A percentile compares a stretch with the other conserved stretches of the same genome.
Conservation (phyloP, 1,140 invertebrate genomes). For the Heliothis virescens region DNA sequence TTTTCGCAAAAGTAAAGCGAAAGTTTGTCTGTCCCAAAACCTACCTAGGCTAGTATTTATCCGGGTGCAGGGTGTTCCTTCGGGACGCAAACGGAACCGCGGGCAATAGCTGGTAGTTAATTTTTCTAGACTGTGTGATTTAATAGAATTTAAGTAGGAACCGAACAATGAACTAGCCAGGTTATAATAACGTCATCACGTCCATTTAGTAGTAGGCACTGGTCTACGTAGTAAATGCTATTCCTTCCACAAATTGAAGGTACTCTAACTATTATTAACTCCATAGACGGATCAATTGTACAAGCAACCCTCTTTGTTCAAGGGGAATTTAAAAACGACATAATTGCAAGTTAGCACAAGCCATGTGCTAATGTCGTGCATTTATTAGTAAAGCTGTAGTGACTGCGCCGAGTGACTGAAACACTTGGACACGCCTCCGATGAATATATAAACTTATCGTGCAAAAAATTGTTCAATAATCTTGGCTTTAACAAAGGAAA, state of each 20-base stretch:
- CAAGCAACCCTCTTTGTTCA: neutral
- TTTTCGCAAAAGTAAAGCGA: neutral
- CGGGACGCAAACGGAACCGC: too few species aligned
- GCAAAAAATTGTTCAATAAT: neutral
- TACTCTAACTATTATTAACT: neutral
- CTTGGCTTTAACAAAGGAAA: too few species aligned
- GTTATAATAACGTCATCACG: too few species aligned
- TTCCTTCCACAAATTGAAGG: neutral
- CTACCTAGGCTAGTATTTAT: too few species aligned
- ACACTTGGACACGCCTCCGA: neutral
- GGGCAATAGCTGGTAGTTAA: too few species aligned
- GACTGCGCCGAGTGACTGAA: constrained; percentile 23
- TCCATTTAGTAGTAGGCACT: too few species aligned
- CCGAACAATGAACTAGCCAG: too few species aligned
- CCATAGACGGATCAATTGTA: neutral
- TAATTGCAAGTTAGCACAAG: constrained; percentile 23
- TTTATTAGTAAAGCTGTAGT: neutral
- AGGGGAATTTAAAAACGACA: neutral
- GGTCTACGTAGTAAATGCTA: neutral
- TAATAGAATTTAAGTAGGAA: too few species aligned
- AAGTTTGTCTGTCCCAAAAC: too few species aligned
- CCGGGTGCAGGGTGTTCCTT: too few species aligned
- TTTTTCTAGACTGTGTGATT: too few species aligned
- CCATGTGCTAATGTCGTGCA: constrained; percentile 22
- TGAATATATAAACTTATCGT: neutral